Evolutionary conservation across 2,888 invertebrate species (phyloP).

Genomic region (Brenthis daphne): DNA sequence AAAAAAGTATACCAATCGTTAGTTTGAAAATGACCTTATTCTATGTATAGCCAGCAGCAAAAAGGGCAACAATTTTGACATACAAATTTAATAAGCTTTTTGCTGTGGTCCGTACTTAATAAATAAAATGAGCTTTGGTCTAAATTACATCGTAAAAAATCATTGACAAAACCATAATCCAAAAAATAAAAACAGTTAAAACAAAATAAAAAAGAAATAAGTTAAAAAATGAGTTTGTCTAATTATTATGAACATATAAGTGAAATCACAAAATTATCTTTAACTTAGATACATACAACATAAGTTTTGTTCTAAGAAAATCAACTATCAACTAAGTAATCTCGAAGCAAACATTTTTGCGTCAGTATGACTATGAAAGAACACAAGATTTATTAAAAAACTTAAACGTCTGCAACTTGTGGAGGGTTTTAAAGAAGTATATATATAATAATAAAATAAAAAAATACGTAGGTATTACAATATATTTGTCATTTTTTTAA

Average conservation of each 20-base stretch:
- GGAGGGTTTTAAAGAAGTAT: too few relatives aligned
- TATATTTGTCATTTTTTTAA: too few relatives aligned
- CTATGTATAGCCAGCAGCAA: constrained; percentile 26
- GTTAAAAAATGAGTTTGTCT: constrained; percentile 46
- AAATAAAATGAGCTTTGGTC: constrained; percentile 71
- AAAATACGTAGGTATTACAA: too few relatives aligned
- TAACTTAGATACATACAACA: constrained; percentile 12
- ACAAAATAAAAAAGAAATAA: constrained; percentile 45
- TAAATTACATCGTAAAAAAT: constrained; percentile 52
- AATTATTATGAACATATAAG: constrained; percentile 19
- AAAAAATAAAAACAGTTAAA: constrained; percentile 46
- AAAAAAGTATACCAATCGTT: too few relatives aligned
- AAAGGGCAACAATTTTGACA: constrained; percentile 1
- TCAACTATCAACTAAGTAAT: constrained; percentile 35
- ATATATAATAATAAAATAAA: too few relatives aligned
- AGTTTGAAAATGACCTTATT: constrained; percentile 24
- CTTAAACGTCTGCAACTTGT: neutral
- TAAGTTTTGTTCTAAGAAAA: constrained; percentile 21
- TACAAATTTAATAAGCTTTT: constrained; percentile 5
- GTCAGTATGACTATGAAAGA: constrained; percentile 10
- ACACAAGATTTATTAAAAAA: neutral
- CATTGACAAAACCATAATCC: constrained; percentile 30
- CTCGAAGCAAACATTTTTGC: constrained; percentile 27
- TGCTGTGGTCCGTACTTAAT: constrained; percentile 47
- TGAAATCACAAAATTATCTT: constrained; percentile 4